Base-by-base conservation (phyloP, 2,888 invertebrate genomes). In the Thymelicus sylvestris region DNA sequence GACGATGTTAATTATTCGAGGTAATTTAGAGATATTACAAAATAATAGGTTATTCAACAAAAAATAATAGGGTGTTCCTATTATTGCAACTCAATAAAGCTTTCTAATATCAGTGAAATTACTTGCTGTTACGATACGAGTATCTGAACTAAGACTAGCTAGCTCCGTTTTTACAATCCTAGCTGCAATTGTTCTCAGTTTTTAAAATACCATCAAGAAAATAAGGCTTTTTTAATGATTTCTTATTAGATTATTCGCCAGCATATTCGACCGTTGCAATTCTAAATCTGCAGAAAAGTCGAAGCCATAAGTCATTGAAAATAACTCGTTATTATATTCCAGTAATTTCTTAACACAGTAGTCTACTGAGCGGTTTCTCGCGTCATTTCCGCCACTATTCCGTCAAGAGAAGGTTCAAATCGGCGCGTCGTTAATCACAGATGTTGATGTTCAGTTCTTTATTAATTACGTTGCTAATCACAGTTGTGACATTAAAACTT, bases 381-480 rank as follows among this genome's bases (percentile, higher is more conserved):
- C 60, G 38, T 68, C 19, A 47, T 57, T 48, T 64, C 64, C 64
- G 59, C 48, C 39, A 7, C 12, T 60, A 65, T 38, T 24, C 50
- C 50, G 12, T 1, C 24, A n/a, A 13, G 41, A 47, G 38, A 70
- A 70, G 64, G 69, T 59, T 60, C 59, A 59, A 50, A 65, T 48
- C 7, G 48, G 48, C 24, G 39, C 59, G 57, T 47, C 59, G 59
- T 47, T 24, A 69, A 48, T 64, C 38, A 63, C 48, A 13, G 38
- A 38, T 39, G 48, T 50, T 57, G 68, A 68, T 69, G 63, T 15
- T 38, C 44, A 69, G 59, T 38, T 77, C 71, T 80, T 78, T 75
- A 81, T 80, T 82, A 81, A 84, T 83, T 79, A 79, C 68, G 70
- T 83, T 81, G 80, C 80, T 78, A 80, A 86, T 80, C 82, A 83